Evolutionary conservation across 2,797 vertebrate genomes (phyloP), one percentile per base, ranked within the genome.

Genomic region (Platyrinchus mystaceus): DNA sequence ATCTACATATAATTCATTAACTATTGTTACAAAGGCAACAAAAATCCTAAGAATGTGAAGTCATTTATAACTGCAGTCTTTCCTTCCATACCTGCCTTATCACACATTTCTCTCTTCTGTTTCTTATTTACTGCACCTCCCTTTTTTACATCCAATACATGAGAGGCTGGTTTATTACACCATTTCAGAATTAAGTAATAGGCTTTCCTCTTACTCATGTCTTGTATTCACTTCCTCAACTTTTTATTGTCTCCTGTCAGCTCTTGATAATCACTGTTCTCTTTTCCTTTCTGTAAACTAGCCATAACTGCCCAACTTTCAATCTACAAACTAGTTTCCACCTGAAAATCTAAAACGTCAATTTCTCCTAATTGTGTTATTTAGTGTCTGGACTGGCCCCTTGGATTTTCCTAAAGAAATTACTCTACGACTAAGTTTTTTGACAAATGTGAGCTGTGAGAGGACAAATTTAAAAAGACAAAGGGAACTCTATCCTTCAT

Each of bases 11-110:
- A 55, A 62, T 50, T 95, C 28, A 18, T 50, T 88, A 46, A 41
- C 62, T 92, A 37, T 74, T 92, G n/a, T 93, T 83, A 92, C 20
- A 84, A 76, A 77, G 30, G 34, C 64, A 93, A 92, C 21, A 91
- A 80, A 96, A 94, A 77, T 58, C 32, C 47, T n/a, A 87, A 79
- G 44, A 94, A 49, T 90, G 32, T 69, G 27, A 90, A 95, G 58
- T 62, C 12, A 39, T 12, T 81, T 73, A 32, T 34, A 93, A 49
- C 24, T 60, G 60, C 37, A 63, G 53, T 37, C 66, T 84, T 64
- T 75, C 62, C 44, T 91, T 50, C 26, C 74, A 69, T 34, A 32
- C 37, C 80, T 79, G 55, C 30, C 37, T 89, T 77, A 78, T 62
- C 18, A 71, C 39, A 36, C 30, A 52, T 64, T 95, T 93, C 58